Evolutionary conservation across 1,140 invertebrate species (phyloP), one percentile per base, ranked within the genome.

Genomic region (Neelides sp.): DNA sequence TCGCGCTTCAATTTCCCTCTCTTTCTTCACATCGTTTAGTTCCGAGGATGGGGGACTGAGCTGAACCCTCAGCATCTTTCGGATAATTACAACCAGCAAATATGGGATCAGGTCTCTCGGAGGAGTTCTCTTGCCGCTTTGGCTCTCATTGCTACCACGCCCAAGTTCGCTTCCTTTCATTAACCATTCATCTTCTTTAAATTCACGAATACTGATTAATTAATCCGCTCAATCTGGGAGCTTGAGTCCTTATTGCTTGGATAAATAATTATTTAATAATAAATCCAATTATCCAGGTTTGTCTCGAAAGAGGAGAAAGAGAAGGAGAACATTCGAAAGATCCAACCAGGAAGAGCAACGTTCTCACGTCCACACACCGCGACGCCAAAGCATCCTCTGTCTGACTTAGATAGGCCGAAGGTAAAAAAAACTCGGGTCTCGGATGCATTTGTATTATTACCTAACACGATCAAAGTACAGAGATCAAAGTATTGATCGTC

Each of bases 51-150:
- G 85, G 85, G 85, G 60, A 80, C 79, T 56, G 85, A 86, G 71
- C 74, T 88, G 62, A 79, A 83, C 61, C 79, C 82, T 43, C 81
- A 86, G 62, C 79, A 83, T 67, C 71, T 80, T 65, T 73, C 76
- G 52, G 76, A 80, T 65, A 69, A 83, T 63, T 83, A 83, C 69
- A 80, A 79, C 70, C 82, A 83, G 67, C 81, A 84, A 70, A 73
- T 89, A 58, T 88, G 85, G 85, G 84, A 88, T 72, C 83, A 85
- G 71, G 85, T 89, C 52, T 85, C 84, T 62, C 77, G 79, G 66
- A 76, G 85, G 65, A 85, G 82, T 67, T 86, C 84, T 59, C 76
- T 90, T 64, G 85, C 85, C 63, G 85, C 86, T 59, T 74, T 91
- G 64, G 86, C 85, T 59, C 76, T 91, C 65, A 85, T 85, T 68